Base-by-base conservation (phyloP, 2,113 vertebrate genomes). In the Nansenia antarctica region DNA sequence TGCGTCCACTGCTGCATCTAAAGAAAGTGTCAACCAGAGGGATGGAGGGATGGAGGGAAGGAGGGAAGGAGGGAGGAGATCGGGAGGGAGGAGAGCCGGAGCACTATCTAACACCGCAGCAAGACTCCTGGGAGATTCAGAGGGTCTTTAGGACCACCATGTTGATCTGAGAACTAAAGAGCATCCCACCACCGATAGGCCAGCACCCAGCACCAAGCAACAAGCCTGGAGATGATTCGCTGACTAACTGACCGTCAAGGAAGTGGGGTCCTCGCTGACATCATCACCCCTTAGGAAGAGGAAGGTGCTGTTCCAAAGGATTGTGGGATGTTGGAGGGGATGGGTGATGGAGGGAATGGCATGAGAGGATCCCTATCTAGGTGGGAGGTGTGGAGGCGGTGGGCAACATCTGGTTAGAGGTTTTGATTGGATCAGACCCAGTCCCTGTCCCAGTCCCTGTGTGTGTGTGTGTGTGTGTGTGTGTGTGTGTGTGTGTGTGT, bases 211-310 rank as follows among this genome's bases (percentile, higher is more conserved):
- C 45, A 49, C 45, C 86, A 78, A 59, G 72, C 77, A 86, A 80
- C 79, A 66, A 77, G 26, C 58, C 11, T 9, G 35, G 69, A 55
- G 69, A 37, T 57, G 26, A 69, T 22, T 34, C 59, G 47, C 29
- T 62, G 45, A 32, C 73, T 67, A 67, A 89, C 87, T 87, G 76
- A 89, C 87, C 87, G 55, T 82, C 4, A 84, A 59, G 5, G 22
- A 73, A 47, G 58, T 49, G 64, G 69, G 49, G 60, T 77, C 66
- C 73, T 55, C 0, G 69, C 49, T 72, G 80, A 67, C 57, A 47
- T 47, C 62, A 5, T 63, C 72, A 59, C 15, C 42, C 14, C 1
- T 11, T n/a, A 49, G 45, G n/a, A n/a, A n/a, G 14, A 15, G 2
- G 24, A n/a, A n/a, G n/a, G n/a, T n/a, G n/a, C n/a, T n/a, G 24